Percentiles rank a stretch among this genome's conserved stretches.
Evolutionary conservation across 2,113 vertebrate genomes (phyloP).

Genomic region (Sclerurus mexicanus): DNA sequence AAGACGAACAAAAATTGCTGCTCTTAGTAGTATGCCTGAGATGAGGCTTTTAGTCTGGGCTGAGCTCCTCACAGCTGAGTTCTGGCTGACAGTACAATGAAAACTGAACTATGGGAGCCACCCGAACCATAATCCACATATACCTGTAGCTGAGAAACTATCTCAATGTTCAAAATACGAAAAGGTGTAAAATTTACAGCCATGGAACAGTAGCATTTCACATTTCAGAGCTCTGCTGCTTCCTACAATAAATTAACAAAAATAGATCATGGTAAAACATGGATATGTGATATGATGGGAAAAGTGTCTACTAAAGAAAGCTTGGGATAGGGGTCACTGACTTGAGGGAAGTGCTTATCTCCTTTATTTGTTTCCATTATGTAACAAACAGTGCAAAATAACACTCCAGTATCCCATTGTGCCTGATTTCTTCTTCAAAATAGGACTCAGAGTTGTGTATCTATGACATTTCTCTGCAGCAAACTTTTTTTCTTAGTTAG

Average conservation of each 20-base stretch:
- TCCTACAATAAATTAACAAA: background rate
- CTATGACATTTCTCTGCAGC: background rate
- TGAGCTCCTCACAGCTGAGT: background rate
- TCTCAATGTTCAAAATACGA: background rate
- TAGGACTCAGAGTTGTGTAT: background rate
- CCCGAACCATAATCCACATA: background rate
- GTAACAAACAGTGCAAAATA: background rate
- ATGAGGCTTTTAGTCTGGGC: background rate
- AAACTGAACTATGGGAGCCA: background rate
- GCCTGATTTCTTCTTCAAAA: background rate
- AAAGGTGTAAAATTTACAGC: background rate
- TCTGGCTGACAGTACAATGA: background rate
- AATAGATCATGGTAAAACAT: background rate
- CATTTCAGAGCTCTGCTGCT: background rate
- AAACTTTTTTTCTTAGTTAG: background rate
- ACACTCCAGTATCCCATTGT: background rate
- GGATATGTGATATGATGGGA: background rate
- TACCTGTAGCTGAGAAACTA: background rate
- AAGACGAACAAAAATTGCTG: background rate
- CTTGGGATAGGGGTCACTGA: background rate
- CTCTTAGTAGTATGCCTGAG: background rate
- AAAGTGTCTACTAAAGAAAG: background rate
- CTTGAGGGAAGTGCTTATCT: background rate
- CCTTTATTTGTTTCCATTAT: constrained; percentile 14
- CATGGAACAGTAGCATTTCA: background rate